These are phyloP conservation scores for Zelleria hepariella DNA, from an alignment of 2,888 invertebrate species.

Conservation along the genomic window DNA sequence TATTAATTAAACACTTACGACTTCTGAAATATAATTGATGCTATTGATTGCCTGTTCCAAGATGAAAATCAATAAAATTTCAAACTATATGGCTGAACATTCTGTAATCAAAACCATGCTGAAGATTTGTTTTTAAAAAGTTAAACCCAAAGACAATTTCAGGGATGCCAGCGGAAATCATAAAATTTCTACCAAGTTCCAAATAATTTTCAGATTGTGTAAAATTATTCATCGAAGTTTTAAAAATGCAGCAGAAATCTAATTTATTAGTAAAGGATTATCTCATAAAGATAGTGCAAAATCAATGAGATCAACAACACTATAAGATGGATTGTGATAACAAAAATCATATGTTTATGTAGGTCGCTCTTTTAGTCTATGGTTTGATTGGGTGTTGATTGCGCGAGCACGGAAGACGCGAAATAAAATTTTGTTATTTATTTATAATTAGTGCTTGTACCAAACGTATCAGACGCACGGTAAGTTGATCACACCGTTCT, in stretches of 20 bases:
- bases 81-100: background rate
- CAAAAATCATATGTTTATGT: slow-evolving; percentile 65
- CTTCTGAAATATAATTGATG: background rate
- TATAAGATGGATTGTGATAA: slow-evolving; percentile 11
- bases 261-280: too few species aligned
- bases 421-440: slow-evolving; percentile 64
- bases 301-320: too few species aligned
- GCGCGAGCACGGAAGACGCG: slow-evolving; percentile 56
- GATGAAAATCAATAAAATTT: background rate
- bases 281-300: too few species aligned
- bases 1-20: too few species aligned
- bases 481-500: slow-evolving; percentile 24
- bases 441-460: slow-evolving; percentile 50
- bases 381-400: slow-evolving; percentile 63
- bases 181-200: slow-evolving; percentile 7
- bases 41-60: background rate
- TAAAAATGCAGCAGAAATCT: too few species aligned
- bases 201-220: background rate
- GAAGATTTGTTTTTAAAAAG: background rate
- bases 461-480: slow-evolving; percentile 39
- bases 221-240: background rate
- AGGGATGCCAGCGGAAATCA: slow-evolving; percentile 22
- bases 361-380: slow-evolving; percentile 57
- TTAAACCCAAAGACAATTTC: slow-evolving; percentile 24
- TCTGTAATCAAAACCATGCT: slow-evolving; percentile 16